phyloP scores from a whole-genome alignment of 2,888 invertebrate genomes.

The Heliconius erato region DNA sequence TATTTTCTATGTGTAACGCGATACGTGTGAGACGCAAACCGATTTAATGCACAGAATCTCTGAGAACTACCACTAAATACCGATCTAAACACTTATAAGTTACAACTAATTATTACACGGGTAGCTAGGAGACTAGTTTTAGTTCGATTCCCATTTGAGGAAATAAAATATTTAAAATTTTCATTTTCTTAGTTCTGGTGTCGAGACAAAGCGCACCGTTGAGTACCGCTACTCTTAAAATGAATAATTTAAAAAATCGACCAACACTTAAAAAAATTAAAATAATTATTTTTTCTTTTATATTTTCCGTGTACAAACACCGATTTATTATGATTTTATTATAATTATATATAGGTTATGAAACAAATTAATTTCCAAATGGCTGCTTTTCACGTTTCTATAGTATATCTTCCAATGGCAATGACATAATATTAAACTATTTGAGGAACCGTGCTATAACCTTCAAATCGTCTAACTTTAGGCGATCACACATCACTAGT shows the following conservation, averaged over 20 bases:
- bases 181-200: too few species aligned
- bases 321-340: too few species aligned
- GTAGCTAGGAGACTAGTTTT: background rate
- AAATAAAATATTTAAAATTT: too few species aligned
- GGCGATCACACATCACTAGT: conserved; percentile 26
- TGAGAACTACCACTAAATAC: conserved; percentile 36
- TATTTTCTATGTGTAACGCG: conserved; percentile 31
- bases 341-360: too few species aligned
- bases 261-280: too few species aligned
- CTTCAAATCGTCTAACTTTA: conserved; percentile 42
- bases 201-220: too few species aligned
- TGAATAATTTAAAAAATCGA: too few species aligned
- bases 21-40: conserved; percentile 37
- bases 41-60: conserved; percentile 31
- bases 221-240: too few species aligned
- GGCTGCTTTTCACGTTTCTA: background rate
- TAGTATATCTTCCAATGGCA: conserved; percentile 23
- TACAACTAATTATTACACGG: background rate
- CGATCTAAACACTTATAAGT: conserved; percentile 25
- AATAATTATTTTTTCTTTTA: too few species aligned
- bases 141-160: too few species aligned
- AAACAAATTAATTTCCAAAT: too few species aligned
- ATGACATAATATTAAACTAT: conserved; percentile 34
- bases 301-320: too few species aligned
- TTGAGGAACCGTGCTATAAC: conserved; percentile 35